Evolutionary conservation across 2,113 vertebrate species (phyloP).

Genomic region (Dasypus novemcinctus): DNA sequence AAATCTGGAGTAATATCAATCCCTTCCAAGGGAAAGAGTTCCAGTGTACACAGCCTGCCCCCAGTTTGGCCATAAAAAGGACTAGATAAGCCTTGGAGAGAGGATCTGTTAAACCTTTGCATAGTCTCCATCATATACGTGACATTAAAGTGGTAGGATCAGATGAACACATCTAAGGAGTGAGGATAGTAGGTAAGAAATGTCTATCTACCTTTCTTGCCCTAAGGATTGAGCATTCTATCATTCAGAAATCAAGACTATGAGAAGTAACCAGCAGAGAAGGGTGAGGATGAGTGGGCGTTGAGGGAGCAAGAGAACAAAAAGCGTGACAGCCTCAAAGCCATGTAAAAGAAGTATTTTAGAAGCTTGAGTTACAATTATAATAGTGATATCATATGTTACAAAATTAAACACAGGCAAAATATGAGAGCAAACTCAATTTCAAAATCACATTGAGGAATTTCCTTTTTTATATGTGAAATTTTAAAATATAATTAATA

Average conservation of each 20-base stretch:
- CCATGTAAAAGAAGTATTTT: not conserved
- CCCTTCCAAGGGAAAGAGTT: too few relatives aligned
- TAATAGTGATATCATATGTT: not conserved
- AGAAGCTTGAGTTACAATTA: not conserved
- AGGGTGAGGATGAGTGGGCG: not conserved
- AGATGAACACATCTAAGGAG: not conserved
- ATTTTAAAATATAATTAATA: not conserved
- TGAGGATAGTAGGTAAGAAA: not conserved
- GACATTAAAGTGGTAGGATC: not conserved
- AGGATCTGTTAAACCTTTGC: too few relatives aligned
- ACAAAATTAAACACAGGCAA: not conserved
- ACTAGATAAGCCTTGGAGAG: too few relatives aligned
- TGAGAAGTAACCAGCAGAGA: not conserved
- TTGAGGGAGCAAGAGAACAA: not conserved
- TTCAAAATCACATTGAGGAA: not conserved
- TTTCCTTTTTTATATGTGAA: not conserved
- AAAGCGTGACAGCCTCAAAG: not conserved
- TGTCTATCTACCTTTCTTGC: not conserved
- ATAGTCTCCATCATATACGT: not conserved
- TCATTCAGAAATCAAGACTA: not conserved
- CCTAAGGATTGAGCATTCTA: not conserved
- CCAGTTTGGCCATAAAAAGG: too few relatives aligned
- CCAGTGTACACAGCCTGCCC: too few relatives aligned
- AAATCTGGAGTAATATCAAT: too few relatives aligned
- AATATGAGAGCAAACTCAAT: not conserved